Percentiles rank a stretch among this genome's conserved stretches.
Conservation (phyloP, 2,797 vertebrate genomes). For the Eremophila alpestris region DNA sequence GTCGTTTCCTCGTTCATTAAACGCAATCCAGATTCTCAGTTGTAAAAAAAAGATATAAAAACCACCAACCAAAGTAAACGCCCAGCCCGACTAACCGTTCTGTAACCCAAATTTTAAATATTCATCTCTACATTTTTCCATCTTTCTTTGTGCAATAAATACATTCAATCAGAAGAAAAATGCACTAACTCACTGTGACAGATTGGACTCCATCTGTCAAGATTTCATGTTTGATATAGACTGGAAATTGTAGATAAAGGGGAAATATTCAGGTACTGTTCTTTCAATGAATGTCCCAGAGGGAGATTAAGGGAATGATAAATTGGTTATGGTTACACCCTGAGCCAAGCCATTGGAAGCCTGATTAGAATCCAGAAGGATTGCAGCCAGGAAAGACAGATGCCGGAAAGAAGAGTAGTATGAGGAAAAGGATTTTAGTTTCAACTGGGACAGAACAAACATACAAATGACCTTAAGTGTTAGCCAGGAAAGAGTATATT, state of each 20-base stretch:
- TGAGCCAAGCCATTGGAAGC: constrained; percentile 55
- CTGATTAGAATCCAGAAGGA: constrained; percentile 55
- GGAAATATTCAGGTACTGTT: constrained; percentile 56
- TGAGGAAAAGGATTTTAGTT: constrained; percentile 19
- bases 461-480: constrained; percentile 30
- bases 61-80: not conserved
- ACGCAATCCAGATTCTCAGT: not conserved
- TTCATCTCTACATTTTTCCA: not conserved
- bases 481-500: constrained; percentile 2
- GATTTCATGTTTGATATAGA: constrained; percentile 61
- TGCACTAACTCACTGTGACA: constrained; percentile 34
- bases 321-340: constrained; percentile 47
- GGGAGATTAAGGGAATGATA: constrained; percentile 56
- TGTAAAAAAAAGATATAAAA: not conserved
- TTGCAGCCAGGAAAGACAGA: constrained; percentile 59
- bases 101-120: not conserved
- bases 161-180: constrained; percentile 28
- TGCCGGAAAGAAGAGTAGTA: not conserved
- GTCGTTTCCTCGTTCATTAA: not conserved
- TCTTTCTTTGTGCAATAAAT: constrained; percentile 19
- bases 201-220: constrained; percentile 70
- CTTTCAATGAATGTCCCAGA: not conserved
- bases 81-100: not conserved
- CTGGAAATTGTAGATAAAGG: constrained; percentile 57
- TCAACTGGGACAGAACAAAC: constrained; percentile 45